Percentiles rank a stretch among this genome's conserved stretches.
These are phyloP conservation scores for Metaphire vulgaris DNA, from an alignment of 1,140 invertebrate genomes.

Conservation along the genomic window DNA sequence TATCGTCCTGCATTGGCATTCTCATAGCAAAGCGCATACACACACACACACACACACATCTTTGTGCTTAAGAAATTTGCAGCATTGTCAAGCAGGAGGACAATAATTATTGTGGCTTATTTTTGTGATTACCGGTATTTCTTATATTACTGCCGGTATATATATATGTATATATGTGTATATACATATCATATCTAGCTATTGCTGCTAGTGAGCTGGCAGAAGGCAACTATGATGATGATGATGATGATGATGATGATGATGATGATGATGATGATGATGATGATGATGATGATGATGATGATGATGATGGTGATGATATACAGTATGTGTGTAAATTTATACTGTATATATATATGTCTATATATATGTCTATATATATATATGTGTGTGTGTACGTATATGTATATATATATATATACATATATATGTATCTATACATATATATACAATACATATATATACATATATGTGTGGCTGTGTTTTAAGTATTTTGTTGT, in stretches of 20 bases:
- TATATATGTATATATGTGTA: background rate
- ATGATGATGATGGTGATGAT: conserved; percentile 1
- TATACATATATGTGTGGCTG: too few species aligned
- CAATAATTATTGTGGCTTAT: background rate
- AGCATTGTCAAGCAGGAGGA: background rate
- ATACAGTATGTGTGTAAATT: background rate
- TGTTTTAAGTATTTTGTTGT: too few species aligned
- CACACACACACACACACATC: background rate
- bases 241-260: conserved; percentile 3
- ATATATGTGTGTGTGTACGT: conserved; percentile 9
- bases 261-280: conserved; percentile 2
- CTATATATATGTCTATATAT: too few species aligned
- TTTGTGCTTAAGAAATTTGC: background rate
- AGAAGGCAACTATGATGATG: background rate
- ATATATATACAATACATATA: too few species aligned
- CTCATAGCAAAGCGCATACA: background rate
- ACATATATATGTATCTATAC: too few species aligned
- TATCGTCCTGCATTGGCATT: background rate
- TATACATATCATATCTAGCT: too few species aligned
- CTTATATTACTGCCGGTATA: background rate
- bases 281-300: conserved; percentile 2
- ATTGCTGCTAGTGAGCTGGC: too few species aligned
- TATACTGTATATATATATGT: too few species aligned
- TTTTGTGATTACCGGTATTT: background rate
- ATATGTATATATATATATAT: conserved; percentile 16